Base-by-base conservation (phyloP, 2,888 invertebrate species). In the Adineta ricciae region DNA sequence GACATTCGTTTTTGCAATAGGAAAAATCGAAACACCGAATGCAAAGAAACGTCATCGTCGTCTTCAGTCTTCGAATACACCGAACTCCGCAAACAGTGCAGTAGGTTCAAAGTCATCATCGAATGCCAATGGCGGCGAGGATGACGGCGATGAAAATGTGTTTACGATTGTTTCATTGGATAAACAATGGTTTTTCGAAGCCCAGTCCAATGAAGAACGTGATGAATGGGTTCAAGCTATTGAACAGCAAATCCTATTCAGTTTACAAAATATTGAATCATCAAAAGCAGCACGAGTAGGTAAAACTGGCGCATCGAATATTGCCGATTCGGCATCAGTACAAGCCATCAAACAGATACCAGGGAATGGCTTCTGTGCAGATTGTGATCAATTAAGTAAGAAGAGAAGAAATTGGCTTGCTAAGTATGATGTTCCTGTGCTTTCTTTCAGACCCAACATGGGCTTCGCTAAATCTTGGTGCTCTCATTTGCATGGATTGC, bases 181-280 rank as follows among this genome's bases (percentile, higher is more conserved):
- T 91, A 96, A 96, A 91, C 94, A 96, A 86, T 99, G 97, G 97
- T 95, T 97, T 89, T 98, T 99, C 92, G 97, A 97, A 91, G 97
- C 97, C 0, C 93, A 93, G 54, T 95, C 93, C 88, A 93, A 93
- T 1, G 96, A 91, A 89, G 97, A 96, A 89, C 92, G 97, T 21
- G 97, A 97, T 90, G 95, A 95, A 88, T 98, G 97, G 98, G 96
- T 98, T 21, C 92, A 94, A 49, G 95, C 95, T 84, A 96, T 98
- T 87, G 85, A 85, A 82, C 95, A 96, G 90, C 96, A 96, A 92
- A 97, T 97, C 88, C 93, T 96, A 84, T 94, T 94, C 89, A 94
- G 95, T 87, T 92, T 97, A 86, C 96, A 96, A 91, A 91, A 91
- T 86, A 92, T 92, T 87, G 92, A 92, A 88, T 92, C 91, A 87